phyloP scores from a whole-genome alignment of 2,888 invertebrate genomes.

The Vanessa cardui region DNA sequence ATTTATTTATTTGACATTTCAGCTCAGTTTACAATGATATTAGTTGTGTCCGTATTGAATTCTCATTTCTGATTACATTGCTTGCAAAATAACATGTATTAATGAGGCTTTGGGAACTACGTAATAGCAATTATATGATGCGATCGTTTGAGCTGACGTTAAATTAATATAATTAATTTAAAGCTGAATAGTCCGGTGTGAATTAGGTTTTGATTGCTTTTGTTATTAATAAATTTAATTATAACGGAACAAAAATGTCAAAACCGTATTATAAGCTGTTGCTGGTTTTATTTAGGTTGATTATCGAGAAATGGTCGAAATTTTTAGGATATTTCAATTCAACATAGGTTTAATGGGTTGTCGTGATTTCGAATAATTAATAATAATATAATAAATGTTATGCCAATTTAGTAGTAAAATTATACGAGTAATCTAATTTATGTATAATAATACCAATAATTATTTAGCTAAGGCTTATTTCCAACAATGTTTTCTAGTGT shows the following conservation, averaged over 20 bases:
- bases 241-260: neutral
- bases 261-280: neutral
- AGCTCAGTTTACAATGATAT: neutral
- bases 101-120: constrained; percentile 32
- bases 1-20: too few relatives aligned
- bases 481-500: too few relatives aligned
- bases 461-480: too few relatives aligned
- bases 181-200: neutral
- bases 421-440: too few relatives aligned
- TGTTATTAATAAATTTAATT: neutral
- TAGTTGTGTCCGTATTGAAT: constrained; percentile 27
- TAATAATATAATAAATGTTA: too few relatives aligned
- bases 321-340: too few relatives aligned
- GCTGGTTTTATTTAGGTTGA: neutral
- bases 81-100: constrained; percentile 34
- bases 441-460: too few relatives aligned
- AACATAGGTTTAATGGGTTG: too few relatives aligned
- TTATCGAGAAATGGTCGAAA: too few relatives aligned
- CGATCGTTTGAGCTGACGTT: constrained; percentile 25
- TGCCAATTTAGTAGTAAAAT: too few relatives aligned
- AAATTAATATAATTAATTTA: constrained; percentile 25
- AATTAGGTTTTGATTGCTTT: neutral
- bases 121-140: constrained; percentile 31
- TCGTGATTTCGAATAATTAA: too few relatives aligned
- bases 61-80: constrained; percentile 31